phyloP scores from a whole-genome alignment of 2,797 vertebrate species.

The Falco columbarius region DNA sequence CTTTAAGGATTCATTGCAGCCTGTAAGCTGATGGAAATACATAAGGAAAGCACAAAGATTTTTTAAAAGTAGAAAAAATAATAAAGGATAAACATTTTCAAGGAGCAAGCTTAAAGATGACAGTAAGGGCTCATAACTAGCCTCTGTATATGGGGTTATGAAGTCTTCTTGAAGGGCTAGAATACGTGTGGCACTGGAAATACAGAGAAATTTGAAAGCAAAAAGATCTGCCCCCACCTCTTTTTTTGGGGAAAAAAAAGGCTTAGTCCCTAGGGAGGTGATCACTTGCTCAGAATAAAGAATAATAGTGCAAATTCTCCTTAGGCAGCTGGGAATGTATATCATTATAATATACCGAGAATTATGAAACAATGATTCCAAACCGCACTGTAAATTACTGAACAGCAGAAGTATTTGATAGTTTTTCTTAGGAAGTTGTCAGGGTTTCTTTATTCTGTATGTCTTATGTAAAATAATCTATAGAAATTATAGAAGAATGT shows the following conservation, averaged over 20 bases:
- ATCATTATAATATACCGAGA: background rate
- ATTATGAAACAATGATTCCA: background rate
- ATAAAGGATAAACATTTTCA: background rate
- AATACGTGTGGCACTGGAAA: background rate
- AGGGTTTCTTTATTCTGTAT: background rate
- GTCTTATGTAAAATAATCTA: background rate
- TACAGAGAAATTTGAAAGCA: background rate
- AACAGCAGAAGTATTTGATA: background rate
- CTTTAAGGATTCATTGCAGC: background rate
- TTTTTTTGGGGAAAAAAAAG: fast-evolving
- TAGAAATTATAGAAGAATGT: background rate
- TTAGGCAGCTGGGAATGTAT: background rate
- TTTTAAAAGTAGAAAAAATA: background rate
- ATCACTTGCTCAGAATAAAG: background rate
- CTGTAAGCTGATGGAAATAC: background rate
- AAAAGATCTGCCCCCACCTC: fast-evolving
- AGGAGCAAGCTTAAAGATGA: background rate
- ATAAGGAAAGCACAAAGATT: background rate
- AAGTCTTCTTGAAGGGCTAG: background rate
- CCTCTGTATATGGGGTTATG: background rate
- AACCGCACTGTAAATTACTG: background rate
- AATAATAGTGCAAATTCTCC: background rate
- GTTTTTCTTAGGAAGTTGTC: background rate
- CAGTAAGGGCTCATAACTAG: background rate
- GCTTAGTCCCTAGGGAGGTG: background rate